Percentiles rank a stretch among this genome's conserved stretches.
These are phyloP conservation scores for Corticium candelabrum DNA, from an alignment of 37 sponge, comb jelly and placozoan genomes.

Conservation along the genomic window DNA sequence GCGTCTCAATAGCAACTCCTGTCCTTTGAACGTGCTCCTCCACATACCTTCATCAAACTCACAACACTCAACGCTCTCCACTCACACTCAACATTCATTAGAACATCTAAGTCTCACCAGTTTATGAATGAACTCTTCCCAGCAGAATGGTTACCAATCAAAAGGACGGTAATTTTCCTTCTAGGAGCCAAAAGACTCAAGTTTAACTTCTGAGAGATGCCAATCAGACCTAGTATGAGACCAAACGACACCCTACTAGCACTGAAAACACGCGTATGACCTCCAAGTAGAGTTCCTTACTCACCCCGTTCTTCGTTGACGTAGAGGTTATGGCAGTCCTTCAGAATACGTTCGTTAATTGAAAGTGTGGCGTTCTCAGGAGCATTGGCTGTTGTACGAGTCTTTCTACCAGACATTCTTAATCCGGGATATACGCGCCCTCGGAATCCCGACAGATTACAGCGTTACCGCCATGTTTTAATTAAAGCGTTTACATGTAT, in stretches of 20 bases:
- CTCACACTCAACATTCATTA: neutral
- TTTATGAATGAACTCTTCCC: slow-evolving; percentile 78
- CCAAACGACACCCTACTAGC: neutral
- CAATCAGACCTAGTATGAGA: slow-evolving; percentile 29
- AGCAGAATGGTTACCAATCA: slow-evolving; percentile 77
- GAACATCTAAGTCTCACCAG: slow-evolving; percentile 46
- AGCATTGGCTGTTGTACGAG: slow-evolving; percentile 38
- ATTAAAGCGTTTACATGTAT: no score
- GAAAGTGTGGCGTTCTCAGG: slow-evolving; percentile 33
- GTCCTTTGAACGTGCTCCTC: slow-evolving; percentile 71
- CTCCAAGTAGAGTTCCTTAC: neutral
- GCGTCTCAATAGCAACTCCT: slow-evolving; percentile 80
- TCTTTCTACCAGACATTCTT: no score
- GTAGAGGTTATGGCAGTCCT: slow-evolving; percentile 53
- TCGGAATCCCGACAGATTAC: no score
- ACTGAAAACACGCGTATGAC: no score
- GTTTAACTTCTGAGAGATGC: slow-evolving; percentile 33
- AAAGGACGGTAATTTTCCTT: slow-evolving; percentile 56
- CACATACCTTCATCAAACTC: slow-evolving; percentile 35
- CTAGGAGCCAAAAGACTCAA: slow-evolving; percentile 37
- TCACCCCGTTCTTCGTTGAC: slow-evolving; percentile 33
- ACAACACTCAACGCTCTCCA: slow-evolving; percentile 6
- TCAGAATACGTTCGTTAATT: slow-evolving; percentile 50
- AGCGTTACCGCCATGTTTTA: no score
- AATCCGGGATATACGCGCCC: no score